phyloP scores from a whole-genome alignment of 2,888 invertebrate species.

The Aphrophora alni region DNA sequence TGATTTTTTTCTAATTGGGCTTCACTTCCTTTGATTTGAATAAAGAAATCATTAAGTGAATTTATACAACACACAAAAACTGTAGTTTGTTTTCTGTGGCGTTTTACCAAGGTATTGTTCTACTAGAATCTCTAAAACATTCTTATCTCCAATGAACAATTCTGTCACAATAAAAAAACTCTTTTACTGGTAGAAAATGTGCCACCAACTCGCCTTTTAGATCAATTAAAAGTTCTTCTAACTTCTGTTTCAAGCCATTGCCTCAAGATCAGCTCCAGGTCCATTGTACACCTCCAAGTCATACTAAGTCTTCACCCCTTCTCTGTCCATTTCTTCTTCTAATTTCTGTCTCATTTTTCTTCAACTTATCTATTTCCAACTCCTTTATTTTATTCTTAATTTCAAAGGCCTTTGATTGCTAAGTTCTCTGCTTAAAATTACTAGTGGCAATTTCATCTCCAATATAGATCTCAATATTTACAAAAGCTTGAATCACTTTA shows the following conservation, averaged over 20 bases:
- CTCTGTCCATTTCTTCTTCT: no score
- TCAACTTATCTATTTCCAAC: no score
- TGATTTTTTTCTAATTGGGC: conserved; percentile 67
- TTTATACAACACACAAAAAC: conserved; percentile 72
- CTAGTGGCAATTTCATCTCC: no score
- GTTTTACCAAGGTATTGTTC: conserved; percentile 56
- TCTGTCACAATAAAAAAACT: conserved; percentile 66
- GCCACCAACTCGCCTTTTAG: conserved; percentile 26
- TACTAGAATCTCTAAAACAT: conserved; percentile 67
- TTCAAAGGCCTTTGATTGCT: no score
- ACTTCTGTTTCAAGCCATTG: conserved; percentile 16
- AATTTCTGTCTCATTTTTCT: no score
- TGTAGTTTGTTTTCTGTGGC: conserved; percentile 59
- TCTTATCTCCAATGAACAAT: conserved; percentile 66
- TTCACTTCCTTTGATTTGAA: conserved; percentile 70
- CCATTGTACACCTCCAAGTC: no score
- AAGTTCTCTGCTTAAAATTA: no score
- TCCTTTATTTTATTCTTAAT: no score
- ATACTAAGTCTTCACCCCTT: no score
- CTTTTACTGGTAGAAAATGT: conserved; percentile 29
- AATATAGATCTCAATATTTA: no score
- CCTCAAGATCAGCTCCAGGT: no score
- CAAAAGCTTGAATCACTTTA: no score
- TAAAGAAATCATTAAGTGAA: conserved; percentile 75
- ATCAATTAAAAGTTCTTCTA: conserved; percentile 60